A percentile compares a stretch with the other conserved stretches of the same genome.
These are phyloP conservation scores for Lethenteron camtschaticum DNA, from an alignment of 2,113 vertebrate species.

Conservation along the genomic window DNA sequence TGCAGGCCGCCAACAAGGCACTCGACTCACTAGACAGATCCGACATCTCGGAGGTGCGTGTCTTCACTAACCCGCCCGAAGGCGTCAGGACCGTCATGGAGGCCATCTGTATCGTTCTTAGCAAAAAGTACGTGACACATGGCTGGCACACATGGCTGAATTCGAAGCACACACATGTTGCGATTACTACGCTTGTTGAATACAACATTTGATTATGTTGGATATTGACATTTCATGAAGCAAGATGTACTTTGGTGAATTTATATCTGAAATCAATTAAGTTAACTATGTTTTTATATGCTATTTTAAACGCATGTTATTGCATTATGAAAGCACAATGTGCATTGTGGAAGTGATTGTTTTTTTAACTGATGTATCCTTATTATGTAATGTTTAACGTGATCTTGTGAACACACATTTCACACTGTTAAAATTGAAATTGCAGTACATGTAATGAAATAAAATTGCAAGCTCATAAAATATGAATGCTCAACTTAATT, in stretches of 20 bases:
- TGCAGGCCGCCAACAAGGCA: constrained; percentile 37
- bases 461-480: no score
- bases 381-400: neutral
- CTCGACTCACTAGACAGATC: constrained; percentile 49
- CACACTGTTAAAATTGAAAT: neutral
- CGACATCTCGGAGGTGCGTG: constrained; percentile 53
- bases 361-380: neutral
- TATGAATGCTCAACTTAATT: no score
- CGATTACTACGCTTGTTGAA: no score
- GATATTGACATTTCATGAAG: no score
- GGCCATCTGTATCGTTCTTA: constrained; percentile 41
- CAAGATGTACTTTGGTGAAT: neutral
- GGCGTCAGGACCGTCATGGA: constrained; percentile 56
- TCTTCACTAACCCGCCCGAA: constrained; percentile 48
- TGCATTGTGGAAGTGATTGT: constrained; percentile 4
- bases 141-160: neutral
- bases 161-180: no score
- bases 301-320: no score
- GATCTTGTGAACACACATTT: neutral
- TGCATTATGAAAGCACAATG: no score
- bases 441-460: neutral
- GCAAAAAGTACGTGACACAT: constrained; percentile 31
- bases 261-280: constrained; percentile 3
- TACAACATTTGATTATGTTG: no score
- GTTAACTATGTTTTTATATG: neutral